phyloP scores from a whole-genome alignment of 2,113 vertebrate genomes.

The Litocranius walleri region DNA sequence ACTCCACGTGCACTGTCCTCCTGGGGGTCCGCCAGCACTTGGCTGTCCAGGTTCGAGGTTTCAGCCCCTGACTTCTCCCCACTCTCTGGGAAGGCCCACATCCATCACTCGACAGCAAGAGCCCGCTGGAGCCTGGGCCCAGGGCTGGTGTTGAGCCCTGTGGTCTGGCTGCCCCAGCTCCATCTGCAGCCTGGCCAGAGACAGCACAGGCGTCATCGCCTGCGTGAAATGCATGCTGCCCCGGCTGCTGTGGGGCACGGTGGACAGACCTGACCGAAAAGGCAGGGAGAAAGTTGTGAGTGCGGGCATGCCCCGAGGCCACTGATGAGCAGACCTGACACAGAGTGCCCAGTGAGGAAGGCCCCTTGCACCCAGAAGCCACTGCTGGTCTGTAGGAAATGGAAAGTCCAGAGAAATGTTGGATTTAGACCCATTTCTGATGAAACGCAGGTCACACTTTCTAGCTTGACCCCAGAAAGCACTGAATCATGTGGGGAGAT shows the following conservation, averaged over 20 bases:
- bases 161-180: not conserved
- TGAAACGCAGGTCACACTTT: not conserved
- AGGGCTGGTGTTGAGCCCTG: not conserved
- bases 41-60: fast-evolving
- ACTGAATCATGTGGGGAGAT: not conserved
- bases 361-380: fast-evolving
- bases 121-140: not conserved
- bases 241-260: fast-evolving
- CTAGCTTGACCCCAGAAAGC: not conserved
- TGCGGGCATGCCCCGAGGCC: not conserved
- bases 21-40: too few relatives aligned
- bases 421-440: not conserved
- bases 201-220: not conserved
- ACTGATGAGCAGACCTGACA: fast-evolving
- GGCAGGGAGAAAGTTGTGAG: not conserved
- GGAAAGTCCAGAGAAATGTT: not conserved
- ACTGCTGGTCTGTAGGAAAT: not conserved
- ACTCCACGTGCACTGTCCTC: fast-evolving
- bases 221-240: too few relatives aligned
- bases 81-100: too few relatives aligned
- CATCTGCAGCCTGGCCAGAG: not conserved
- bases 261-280: not conserved
- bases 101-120: fast-evolving
- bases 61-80: not conserved
- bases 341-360: not conserved